Percentiles rank a stretch among this genome's conserved stretches.
These are phyloP conservation scores for Trichacis sp. DNA, from an alignment of 2,888 invertebrate genomes.

Conservation along the genomic window DNA sequence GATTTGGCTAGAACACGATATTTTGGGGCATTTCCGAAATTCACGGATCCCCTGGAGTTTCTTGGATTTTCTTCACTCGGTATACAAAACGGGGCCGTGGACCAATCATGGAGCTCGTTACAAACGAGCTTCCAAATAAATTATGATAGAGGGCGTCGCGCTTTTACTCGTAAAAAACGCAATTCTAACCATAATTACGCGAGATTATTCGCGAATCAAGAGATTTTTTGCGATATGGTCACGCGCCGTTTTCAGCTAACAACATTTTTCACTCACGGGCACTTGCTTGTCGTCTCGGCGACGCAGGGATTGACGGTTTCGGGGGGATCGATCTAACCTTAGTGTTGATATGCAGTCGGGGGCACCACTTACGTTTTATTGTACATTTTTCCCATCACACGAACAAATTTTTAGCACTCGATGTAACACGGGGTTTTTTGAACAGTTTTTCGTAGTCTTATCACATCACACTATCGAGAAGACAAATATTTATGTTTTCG, in stretches of 20 bases:
- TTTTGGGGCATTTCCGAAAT: no score
- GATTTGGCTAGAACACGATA: no score
- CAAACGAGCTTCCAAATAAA: conserved; percentile 4
- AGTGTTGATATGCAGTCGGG: no score
- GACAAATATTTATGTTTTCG: conserved; percentile 29
- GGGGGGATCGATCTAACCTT: conserved; percentile 51
- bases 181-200: conserved; percentile 57
- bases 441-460: conserved; percentile 1
- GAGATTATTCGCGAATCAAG: background rate
- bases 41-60: no score
- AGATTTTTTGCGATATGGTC: background rate
- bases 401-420: no score
- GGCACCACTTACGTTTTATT: conserved; percentile 44
- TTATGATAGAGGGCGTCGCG: conserved; percentile 61
- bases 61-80: conserved; percentile 10
- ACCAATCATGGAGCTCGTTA: conserved; percentile 59
- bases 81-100: conserved; percentile 32
- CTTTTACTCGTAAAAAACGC: conserved; percentile 50
- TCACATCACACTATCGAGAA: conserved; percentile 13
- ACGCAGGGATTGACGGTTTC: conserved; percentile 6
- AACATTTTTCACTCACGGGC: background rate
- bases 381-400: background rate
- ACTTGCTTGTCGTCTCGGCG: no score
- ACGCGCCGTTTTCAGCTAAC: background rate
- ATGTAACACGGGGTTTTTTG: no score